Conservation (phyloP, 2,113 vertebrate species). For the Gadus chalcogrammus region DNA sequence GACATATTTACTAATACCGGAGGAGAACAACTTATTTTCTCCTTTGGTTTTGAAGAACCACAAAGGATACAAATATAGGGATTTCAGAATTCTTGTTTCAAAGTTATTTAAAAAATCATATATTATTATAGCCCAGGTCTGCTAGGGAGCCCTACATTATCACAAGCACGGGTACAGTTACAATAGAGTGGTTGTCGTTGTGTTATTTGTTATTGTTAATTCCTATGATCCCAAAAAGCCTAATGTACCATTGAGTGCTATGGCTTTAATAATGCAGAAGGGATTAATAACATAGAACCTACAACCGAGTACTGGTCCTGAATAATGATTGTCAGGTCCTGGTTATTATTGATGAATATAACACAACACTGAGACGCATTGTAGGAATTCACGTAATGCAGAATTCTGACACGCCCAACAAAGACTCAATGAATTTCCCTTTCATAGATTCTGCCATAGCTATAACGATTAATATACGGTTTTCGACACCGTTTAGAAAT, state of each 20-base stretch:
- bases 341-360: slow-evolving; percentile 3
- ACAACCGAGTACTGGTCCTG: too few species aligned
- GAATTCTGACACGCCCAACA: slow-evolving; percentile 20
- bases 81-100: too few species aligned
- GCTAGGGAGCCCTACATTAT: too few species aligned
- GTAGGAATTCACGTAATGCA: slow-evolving; percentile 4
- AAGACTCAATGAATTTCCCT: slow-evolving; percentile 11
- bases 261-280: neutral
- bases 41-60: too few species aligned
- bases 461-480: neutral
- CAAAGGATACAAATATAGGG: too few species aligned
- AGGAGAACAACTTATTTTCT: too few species aligned
- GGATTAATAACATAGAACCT: neutral
- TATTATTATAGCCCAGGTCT: neutral
- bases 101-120: too few species aligned
- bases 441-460: neutral
- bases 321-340: neutral
- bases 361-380: neutral
- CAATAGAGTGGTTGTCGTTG: too few species aligned
- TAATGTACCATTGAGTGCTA: too few species aligned
- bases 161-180: neutral
- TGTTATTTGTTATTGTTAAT: too few species aligned
- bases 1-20: too few species aligned
- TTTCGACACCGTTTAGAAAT: slow-evolving; percentile 38
- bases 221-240: too few species aligned